Percentiles rank a stretch among this genome's conserved stretches.
phyloP scores from a whole-genome alignment of 2,888 invertebrate species.

The Yponomeuta evonymella region DNA sequence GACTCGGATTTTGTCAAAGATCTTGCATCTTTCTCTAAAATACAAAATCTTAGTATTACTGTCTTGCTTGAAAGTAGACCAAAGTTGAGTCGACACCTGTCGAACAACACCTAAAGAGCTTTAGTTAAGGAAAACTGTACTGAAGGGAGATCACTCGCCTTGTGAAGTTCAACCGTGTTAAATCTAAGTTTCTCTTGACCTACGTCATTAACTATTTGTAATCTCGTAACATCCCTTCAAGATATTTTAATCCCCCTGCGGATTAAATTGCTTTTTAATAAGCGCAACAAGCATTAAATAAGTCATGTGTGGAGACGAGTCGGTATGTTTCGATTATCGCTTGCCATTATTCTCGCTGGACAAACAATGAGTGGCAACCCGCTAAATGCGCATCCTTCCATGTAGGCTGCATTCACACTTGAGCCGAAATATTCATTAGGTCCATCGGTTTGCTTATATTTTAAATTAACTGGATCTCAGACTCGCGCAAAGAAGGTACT shows the following conservation, averaged over 20 bases:
- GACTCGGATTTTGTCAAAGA: no score
- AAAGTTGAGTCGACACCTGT: no score
- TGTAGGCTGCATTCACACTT: background rate
- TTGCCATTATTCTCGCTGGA: constrained; percentile 49
- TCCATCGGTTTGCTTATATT: background rate
- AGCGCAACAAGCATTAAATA: constrained; percentile 71
- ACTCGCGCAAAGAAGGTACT: no score
- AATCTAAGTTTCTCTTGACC: no score
- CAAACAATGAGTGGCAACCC: constrained; percentile 56
- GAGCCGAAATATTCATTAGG: background rate
- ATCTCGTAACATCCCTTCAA: background rate
- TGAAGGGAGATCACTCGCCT: no score
- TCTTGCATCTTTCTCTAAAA: no score
- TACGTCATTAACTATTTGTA: no score
- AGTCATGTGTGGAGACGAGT: constrained; percentile 40
- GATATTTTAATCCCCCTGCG: constrained; percentile 2
- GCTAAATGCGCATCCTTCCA: constrained; percentile 41
- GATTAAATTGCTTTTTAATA: constrained; percentile 26
- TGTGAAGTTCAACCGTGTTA: no score
- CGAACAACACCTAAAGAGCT: no score
- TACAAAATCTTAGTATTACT: no score
- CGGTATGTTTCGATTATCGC: constrained; percentile 54
- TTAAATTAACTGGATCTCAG: background rate
- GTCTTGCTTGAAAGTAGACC: background rate
- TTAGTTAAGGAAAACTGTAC: no score